phyloP scores from a whole-genome alignment of 2,888 invertebrate species.

The Drosophila leonis region DNA sequence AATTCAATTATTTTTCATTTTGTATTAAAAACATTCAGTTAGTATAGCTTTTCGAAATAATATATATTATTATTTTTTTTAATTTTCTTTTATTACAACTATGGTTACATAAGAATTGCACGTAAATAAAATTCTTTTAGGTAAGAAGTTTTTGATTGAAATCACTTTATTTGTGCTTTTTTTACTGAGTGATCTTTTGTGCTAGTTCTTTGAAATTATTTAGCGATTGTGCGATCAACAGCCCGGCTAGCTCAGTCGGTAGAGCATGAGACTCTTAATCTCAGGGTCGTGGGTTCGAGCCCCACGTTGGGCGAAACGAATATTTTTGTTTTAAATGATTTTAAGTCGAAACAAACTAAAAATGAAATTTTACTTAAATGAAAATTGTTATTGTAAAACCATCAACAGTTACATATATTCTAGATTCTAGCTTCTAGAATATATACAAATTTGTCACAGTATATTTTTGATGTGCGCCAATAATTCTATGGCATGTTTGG shows the following conservation, averaged over 20 bases:
- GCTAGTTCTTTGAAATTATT: neutral
- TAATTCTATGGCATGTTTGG: neutral
- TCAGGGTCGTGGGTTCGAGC: conserved; percentile 81
- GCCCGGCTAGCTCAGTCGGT: conserved; percentile 81
- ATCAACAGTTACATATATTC: too few relatives aligned
- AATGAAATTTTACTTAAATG: neutral
- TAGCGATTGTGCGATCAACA: accelerated
- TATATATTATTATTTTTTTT: neutral
- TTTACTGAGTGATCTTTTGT: neutral
- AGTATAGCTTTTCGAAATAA: neutral
- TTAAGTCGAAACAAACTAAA: neutral
- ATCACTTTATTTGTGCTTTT: neutral
- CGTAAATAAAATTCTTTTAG: neutral
- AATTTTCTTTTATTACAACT: neutral
- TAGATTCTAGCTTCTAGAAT: neutral
- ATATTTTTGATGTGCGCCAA: neutral
- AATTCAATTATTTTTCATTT: neutral
- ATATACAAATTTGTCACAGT: neutral
- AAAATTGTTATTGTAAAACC: neutral
- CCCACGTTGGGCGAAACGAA: conserved; percentile 74
- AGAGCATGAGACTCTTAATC: conserved; percentile 80
- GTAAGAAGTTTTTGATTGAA: neutral
- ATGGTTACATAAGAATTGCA: neutral
- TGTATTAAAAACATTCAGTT: neutral
- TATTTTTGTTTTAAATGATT: conserved; percentile 18